Percentiles rank a stretch among this genome's conserved stretches.
phyloP scores from a whole-genome alignment of 2,888 invertebrate genomes.

The Orthosia cruda region DNA sequence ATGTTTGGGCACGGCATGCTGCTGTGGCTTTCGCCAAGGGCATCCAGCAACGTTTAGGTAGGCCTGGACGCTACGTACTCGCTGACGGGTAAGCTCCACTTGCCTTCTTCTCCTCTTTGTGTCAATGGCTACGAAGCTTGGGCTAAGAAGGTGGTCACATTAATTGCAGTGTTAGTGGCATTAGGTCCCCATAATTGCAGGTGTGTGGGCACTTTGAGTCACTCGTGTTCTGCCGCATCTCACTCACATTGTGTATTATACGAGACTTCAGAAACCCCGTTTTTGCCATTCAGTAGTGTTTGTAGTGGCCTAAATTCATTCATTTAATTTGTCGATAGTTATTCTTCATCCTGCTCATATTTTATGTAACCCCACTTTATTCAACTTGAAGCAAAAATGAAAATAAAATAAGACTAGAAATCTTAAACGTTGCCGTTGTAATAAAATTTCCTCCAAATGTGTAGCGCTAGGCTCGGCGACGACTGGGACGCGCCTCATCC shows the following conservation, averaged over 20 bases:
- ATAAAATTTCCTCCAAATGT: not conserved
- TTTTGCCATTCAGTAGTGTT: no score
- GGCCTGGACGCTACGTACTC: slow-evolving; percentile 81
- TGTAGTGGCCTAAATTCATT: no score
- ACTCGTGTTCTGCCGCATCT: no score
- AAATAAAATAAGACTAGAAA: not conserved
- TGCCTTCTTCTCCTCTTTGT: not conserved
- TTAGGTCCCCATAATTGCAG: no score
- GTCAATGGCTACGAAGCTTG: not conserved
- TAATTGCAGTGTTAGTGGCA: no score
- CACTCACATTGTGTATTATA: no score
- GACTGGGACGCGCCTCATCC: no score
- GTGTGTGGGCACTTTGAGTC: no score
- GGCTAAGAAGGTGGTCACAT: no score
- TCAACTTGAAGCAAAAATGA: not conserved
- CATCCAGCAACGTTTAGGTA: slow-evolving; percentile 83
- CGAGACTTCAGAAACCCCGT: no score
- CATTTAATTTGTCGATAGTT: not conserved
- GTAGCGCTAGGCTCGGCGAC: slow-evolving; percentile 25
- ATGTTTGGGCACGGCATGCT: slow-evolving; percentile 86
- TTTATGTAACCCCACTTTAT: slow-evolving; percentile 1
- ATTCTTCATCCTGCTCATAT: not conserved
- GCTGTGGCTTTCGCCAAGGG: slow-evolving; percentile 87
- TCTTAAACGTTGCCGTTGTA: no score
- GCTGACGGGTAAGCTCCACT: slow-evolving; percentile 82